Percentiles rank a stretch among this genome's conserved stretches.
Conservation (phyloP, 2,797 vertebrate genomes). For the Schizothorax lantsangensis region DNA sequence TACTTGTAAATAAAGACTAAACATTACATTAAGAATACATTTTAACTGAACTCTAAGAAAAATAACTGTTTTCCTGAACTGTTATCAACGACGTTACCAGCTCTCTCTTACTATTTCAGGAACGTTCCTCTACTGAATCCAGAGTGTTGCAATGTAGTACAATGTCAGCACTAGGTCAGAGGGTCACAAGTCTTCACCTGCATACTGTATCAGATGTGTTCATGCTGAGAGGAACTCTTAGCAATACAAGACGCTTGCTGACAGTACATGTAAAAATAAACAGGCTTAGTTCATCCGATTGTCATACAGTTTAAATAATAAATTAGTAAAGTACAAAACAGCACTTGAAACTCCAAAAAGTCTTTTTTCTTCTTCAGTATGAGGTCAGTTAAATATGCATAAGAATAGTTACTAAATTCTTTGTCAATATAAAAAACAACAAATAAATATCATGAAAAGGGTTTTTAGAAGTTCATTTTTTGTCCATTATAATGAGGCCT, state of each 20-base stretch:
- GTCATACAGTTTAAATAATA: conserved; percentile 30
- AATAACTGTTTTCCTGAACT: neutral
- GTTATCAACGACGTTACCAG: neutral
- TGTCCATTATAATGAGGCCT: conserved; percentile 61
- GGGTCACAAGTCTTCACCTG: conserved; percentile 37
- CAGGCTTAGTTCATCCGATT: conserved; percentile 12
- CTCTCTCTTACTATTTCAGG: neutral
- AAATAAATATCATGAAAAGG: neutral
- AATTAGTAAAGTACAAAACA: neutral
- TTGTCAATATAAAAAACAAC: neutral
- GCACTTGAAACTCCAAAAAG: neutral
- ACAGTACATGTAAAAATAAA: conserved; percentile 35
- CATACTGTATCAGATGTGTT: conserved; percentile 33
- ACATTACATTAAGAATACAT: neutral
- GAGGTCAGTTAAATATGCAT: neutral
- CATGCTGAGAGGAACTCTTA: conserved; percentile 25
- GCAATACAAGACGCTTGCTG: conserved; percentile 44
- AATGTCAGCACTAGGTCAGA: conserved; percentile 37
- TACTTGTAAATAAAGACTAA: neutral
- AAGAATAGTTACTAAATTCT: neutral
- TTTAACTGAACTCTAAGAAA: neutral
- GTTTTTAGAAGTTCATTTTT: conserved; percentile 56
- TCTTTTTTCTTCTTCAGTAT: neutral
- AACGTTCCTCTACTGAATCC: conserved; percentile 29
- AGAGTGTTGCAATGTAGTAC: conserved; percentile 18